Evolutionary conservation across 2,888 invertebrate species (phyloP).

Genomic region (Terebella lapidaria): DNA sequence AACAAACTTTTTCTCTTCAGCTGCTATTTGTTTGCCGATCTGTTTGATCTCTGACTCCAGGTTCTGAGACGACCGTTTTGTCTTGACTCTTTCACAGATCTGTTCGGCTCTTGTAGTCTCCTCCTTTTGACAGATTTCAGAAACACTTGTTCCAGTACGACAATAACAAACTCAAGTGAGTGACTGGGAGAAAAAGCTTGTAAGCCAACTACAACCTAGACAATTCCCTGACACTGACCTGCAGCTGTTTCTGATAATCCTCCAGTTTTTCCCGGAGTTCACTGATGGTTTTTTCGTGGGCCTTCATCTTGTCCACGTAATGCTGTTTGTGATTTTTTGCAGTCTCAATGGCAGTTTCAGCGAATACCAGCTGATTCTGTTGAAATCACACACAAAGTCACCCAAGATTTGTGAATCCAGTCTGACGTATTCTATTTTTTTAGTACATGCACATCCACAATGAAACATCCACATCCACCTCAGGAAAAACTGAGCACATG

Average conservation of each 20-base stretch:
- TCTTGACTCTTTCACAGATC: conserved; percentile 19
- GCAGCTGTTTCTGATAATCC: conserved; percentile 28
- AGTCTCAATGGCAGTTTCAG: conserved; percentile 33
- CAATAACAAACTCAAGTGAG: not conserved
- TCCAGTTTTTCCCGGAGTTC: conserved; percentile 30
- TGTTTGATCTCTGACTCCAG: conserved; percentile 46
- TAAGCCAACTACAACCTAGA: not conserved
- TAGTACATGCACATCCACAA: not conserved
- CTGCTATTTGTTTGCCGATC: conserved; percentile 35
- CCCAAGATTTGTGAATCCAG: not conserved
- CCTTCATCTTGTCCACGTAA: conserved; percentile 26
- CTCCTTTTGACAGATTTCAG: too few species aligned
- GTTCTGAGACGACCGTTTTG: conserved; percentile 33
- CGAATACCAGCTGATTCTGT: conserved; percentile 24
- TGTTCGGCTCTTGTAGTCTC: too few species aligned
- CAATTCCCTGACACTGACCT: too few species aligned
- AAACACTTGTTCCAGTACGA: too few species aligned
- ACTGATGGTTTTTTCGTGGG: conserved; percentile 32
- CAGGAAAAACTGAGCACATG: too few species aligned
- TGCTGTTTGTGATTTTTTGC: conserved; percentile 27
- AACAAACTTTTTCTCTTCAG: conserved; percentile 47
- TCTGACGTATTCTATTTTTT: not conserved
- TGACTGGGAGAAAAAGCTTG: not conserved
- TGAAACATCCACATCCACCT: too few species aligned
- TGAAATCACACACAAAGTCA: not conserved